Evolutionary conservation across 2,797 vertebrate genomes (phyloP).

Genomic region (Perdix hodgsoniae): DNA sequence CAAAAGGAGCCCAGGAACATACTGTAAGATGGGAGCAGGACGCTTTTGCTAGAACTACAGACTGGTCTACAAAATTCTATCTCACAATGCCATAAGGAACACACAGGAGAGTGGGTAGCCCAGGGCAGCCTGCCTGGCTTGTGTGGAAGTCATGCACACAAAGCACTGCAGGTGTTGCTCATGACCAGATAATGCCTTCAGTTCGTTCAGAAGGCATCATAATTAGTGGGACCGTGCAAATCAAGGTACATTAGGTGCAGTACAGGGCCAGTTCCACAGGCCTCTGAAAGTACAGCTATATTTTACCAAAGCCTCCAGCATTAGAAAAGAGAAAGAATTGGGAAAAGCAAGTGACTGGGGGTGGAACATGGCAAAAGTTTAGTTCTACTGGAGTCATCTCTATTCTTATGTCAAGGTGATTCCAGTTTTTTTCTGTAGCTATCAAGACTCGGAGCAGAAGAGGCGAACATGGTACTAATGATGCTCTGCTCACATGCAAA

Average conservation of each 20-base stretch:
- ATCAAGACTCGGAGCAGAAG: not conserved
- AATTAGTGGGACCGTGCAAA: not conserved
- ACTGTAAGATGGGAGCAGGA: not conserved
- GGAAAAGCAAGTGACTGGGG: not conserved
- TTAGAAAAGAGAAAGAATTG: not conserved
- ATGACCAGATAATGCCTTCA: not conserved
- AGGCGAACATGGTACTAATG: not conserved
- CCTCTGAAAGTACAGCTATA: not conserved
- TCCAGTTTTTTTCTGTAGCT: not conserved
- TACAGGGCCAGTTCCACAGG: not conserved
- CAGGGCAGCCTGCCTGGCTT: not conserved
- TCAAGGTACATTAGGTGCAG: not conserved
- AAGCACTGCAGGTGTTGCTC: not conserved
- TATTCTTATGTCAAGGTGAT: not conserved
- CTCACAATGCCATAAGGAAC: not conserved
- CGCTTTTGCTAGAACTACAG: not conserved
- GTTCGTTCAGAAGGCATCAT: not conserved
- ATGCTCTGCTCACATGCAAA: not conserved
- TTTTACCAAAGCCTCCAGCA: not conserved
- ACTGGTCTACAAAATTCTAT: not conserved
- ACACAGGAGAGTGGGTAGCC: not conserved
- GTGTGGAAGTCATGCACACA: not conserved
- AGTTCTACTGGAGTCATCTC: not conserved
- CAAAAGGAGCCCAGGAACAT: not conserved
- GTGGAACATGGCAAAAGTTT: not conserved